Base-by-base conservation (phyloP, 2,888 invertebrate species). In the Patella depressa region DNA sequence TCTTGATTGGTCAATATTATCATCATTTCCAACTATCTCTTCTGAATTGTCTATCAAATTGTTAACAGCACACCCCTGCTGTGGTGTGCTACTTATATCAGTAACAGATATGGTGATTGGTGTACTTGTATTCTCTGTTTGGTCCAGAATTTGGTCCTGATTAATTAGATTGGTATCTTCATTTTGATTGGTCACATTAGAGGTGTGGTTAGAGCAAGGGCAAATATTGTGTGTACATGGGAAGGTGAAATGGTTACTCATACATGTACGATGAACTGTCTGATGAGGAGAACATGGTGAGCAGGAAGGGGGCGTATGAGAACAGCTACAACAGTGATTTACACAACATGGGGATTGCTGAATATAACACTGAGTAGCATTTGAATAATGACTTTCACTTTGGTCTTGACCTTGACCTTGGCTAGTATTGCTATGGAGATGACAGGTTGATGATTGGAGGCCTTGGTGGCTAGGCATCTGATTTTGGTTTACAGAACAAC, bases 241-340 rank as follows among this genome's bases (percentile, higher is more conserved):
- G 45, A 45, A 45, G 9, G 45, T 45, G 9, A 45, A 45, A 45
- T 45, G 45, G 45, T 45, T 45, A 45, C 45, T 45, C 45, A 45
- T 9, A 45, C 45, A 45, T 45, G 45, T 7, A 45, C 45, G 45
- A 45, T 45, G 45, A 45, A 45, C 45, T 45, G 45, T n/a, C 59
- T 59, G 59, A 59, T 59, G 59, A 59, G 59, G 59, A 59, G 59
- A 59, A 17, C 17, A 59, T 17, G 59, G 59, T 59, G 59, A n/a
- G 17, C 7, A 9, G 45, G 45, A 45, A 45, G 59, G 59, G n/a
- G 59, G 59, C 5, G 59, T n/a, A 59, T 59, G 59, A n/a, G 59
- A 17, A n/a, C 59, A 59, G 59, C 17, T n/a, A 59, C 59, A 59
- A 59, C 59, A n/a, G n/a, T 59, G 59, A 59, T n/a, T n/a, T 59